A percentile compares a stretch with the other conserved stretches of the same genome.
phyloP scores from a whole-genome alignment of 2,888 invertebrate genomes.

The Arctia plantaginis region DNA sequence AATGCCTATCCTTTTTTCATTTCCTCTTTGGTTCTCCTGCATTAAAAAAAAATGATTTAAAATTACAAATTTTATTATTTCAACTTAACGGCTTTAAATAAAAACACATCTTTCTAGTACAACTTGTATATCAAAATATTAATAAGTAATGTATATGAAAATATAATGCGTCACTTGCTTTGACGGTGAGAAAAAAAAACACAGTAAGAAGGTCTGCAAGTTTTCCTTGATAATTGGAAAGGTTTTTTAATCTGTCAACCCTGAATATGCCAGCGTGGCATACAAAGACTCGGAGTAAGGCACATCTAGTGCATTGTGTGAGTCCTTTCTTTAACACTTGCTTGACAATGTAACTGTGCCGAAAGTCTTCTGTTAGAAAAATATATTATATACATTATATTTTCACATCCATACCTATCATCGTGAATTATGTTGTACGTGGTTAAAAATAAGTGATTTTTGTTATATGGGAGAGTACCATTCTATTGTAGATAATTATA shows the following conservation, averaged over 20 bases:
- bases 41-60: too few species aligned
- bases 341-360: background rate
- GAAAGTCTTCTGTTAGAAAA: too few species aligned
- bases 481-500: too few species aligned
- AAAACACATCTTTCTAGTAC: background rate
- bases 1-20: too few species aligned
- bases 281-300: background rate
- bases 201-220: background rate
- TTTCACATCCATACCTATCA: too few species aligned
- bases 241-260: conserved; percentile 2
- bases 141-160: background rate
- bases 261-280: background rate
- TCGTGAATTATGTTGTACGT: too few species aligned
- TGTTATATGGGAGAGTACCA: too few species aligned
- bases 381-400: too few species aligned
- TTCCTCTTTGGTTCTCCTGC: too few species aligned
- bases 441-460: too few species aligned
- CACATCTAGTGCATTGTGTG: background rate
- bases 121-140: too few species aligned
- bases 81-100: background rate
- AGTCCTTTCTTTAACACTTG: background rate
- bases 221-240: background rate
- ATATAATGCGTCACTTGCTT: background rate
- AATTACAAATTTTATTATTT: too few species aligned
- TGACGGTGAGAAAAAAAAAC: background rate